Evolutionary conservation across 2,113 vertebrate genomes (phyloP), one percentile per base, ranked within the genome.

Genomic region (Nothoprocta perdicaria): DNA sequence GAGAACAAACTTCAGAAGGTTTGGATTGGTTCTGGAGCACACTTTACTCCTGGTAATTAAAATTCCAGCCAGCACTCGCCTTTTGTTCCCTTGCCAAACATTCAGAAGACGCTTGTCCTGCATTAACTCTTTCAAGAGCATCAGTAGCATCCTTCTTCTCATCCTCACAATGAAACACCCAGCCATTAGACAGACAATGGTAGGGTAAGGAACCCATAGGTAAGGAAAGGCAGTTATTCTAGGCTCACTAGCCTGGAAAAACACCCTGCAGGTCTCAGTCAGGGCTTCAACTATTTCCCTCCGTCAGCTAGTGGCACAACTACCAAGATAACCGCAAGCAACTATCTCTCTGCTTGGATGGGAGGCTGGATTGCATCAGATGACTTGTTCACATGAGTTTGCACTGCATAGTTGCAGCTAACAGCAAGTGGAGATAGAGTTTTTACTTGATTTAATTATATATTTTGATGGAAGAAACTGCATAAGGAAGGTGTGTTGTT

Each of bases 311-410:
- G n/a, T 40, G 63, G 12, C 71, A 88, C 61, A 78, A 50, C 22
- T 14, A 14, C 78, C 24, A 52, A 14, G 66, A 6, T 1, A 5
- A 61, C 65, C 1, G 31, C 58, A 35, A 63, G 52, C 21, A 62
- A 53, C 24, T 12, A 14, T 12, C 45, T 58, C 24, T 26, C 40
- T 22, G 9, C 0, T 7, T 52, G 65, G 61, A 17, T 80, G n/a
- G 1, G 3, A 22, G 1, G 1, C 3, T 58, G 65, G 66, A 0
- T 0, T 13, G 17, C 0, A 0, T 6, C 21, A 53, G 40, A 41
- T 40, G 35, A 24, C 55, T 55, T 10, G 1, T 33, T 8, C 13
- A 74, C 23, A 24, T 14, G 55, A 60, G 40, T 46, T 75, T 58
- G 53, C 55, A 60, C 31, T 45, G 41, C 75, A 35, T 22, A 2